Evolutionary conservation across 2,888 invertebrate genomes (phyloP).

Genomic region (Chrysomela aeneicollis): DNA sequence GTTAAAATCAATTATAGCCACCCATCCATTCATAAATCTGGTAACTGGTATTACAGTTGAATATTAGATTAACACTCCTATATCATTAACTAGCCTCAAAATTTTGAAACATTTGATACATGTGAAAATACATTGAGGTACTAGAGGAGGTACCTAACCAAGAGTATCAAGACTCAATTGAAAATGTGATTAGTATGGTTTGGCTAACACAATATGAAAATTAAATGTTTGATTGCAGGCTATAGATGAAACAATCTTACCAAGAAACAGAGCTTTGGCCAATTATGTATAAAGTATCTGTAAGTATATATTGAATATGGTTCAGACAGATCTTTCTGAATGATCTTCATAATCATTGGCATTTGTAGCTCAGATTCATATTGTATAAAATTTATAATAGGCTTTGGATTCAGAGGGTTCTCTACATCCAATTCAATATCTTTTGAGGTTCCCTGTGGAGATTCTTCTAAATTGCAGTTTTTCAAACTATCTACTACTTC

Average conservation of each 20-base stretch:
- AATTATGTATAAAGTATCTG: conserved; percentile 99
- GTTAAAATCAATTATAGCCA: too few species aligned
- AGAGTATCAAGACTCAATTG: too few species aligned
- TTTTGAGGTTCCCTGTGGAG: neutral
- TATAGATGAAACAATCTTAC: conserved; percentile 69
- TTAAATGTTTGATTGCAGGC: too few species aligned
- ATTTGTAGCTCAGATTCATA: conserved; percentile 97
- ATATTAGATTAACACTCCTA: too few species aligned
- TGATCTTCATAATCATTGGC: conserved; percentile 98
- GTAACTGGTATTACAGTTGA: too few species aligned
- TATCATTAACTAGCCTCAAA: too few species aligned
- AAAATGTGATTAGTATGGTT: neutral
- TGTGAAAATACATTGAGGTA: too few species aligned
- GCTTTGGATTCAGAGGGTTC: conserved; percentile 19
- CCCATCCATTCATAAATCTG: too few species aligned
- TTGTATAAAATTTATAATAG: conserved; percentile 68
- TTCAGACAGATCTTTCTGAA: conserved; percentile 98
- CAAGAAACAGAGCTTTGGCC: conserved; percentile 98
- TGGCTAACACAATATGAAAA: neutral
- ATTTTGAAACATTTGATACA: too few species aligned
- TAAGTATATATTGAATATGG: conserved; percentile 99
- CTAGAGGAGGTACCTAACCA: too few species aligned
- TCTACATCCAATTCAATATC: neutral
- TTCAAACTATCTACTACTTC: conserved; percentile 35
- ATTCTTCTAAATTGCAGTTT: conserved; percentile 25